Evolutionary conservation across 2,113 vertebrate species (phyloP).

Genomic region (Rhegmatorhina hoffmannsi): DNA sequence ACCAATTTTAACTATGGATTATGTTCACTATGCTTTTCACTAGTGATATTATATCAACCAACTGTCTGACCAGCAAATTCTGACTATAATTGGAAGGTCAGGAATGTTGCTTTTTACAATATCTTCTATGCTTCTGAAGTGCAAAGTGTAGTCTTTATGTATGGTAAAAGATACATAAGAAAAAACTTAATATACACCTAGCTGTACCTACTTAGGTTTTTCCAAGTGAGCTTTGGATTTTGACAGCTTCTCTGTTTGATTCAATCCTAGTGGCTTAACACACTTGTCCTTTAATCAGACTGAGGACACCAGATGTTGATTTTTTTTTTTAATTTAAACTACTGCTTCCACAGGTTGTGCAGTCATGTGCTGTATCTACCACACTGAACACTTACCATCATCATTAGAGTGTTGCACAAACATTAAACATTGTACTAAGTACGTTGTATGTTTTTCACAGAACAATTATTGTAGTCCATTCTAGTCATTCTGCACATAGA

Average conservation of each 20-base stretch:
- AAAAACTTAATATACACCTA: not conserved
- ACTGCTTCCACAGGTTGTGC: not conserved
- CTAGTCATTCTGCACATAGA: not conserved
- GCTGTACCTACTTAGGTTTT: not conserved
- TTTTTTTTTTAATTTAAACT: not conserved
- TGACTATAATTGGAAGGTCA: not conserved
- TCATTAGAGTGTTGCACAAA: not conserved
- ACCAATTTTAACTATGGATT: not conserved
- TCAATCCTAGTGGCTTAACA: not conserved
- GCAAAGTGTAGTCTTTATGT: not conserved
- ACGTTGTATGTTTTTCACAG: not conserved
- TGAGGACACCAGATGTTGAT: not conserved
- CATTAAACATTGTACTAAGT: not conserved
- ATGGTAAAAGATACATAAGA: not conserved
- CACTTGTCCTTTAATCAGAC: not conserved
- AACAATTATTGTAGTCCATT: not conserved
- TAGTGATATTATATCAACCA: not conserved
- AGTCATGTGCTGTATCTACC: not conserved
- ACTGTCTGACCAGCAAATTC: not conserved
- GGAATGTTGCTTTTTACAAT: not conserved
- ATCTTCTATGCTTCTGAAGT: not conserved
- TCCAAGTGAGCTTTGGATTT: not conserved
- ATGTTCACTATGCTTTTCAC: not conserved
- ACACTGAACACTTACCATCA: fast-evolving
- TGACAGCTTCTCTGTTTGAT: not conserved